Evolutionary conservation across 2,797 vertebrate species (phyloP).

Genomic region (Cynopterus sphinx): DNA sequence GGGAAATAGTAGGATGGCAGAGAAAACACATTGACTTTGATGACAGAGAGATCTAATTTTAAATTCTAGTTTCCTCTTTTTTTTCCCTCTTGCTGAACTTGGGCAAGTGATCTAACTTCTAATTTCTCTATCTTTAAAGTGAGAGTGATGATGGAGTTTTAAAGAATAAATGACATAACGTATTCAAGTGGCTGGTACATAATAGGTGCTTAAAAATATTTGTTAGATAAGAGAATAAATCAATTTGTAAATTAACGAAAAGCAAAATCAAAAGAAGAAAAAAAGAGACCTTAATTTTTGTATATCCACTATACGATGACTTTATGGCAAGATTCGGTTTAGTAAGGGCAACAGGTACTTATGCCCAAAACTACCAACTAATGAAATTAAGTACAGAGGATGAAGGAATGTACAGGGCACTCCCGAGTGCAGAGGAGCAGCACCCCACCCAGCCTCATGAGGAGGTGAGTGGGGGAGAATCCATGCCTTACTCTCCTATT

Average conservation of each 20-base stretch:
- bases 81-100: background rate
- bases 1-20: background rate
- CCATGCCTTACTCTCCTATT: background rate
- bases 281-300: background rate
- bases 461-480: background rate
- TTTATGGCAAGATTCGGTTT: background rate
- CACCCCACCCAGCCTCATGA: background rate
- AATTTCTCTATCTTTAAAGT: slow-evolving; percentile 29
- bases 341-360: background rate
- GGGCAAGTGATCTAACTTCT: background rate
- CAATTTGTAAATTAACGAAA: background rate
- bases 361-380: background rate
- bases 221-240: background rate
- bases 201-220: background rate
- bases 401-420: background rate
- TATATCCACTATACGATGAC: background rate
- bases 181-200: background rate
- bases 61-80: background rate
- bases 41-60: slow-evolving; percentile 23
- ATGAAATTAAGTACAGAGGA: background rate
- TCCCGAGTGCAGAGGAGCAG: background rate
- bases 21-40: background rate
- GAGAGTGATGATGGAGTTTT: background rate
- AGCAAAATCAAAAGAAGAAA: background rate
- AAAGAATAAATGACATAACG: background rate